These are phyloP conservation scores for Lithobates pipiens DNA, from an alignment of 2,797 vertebrate genomes.

Conservation along the genomic window DNA sequence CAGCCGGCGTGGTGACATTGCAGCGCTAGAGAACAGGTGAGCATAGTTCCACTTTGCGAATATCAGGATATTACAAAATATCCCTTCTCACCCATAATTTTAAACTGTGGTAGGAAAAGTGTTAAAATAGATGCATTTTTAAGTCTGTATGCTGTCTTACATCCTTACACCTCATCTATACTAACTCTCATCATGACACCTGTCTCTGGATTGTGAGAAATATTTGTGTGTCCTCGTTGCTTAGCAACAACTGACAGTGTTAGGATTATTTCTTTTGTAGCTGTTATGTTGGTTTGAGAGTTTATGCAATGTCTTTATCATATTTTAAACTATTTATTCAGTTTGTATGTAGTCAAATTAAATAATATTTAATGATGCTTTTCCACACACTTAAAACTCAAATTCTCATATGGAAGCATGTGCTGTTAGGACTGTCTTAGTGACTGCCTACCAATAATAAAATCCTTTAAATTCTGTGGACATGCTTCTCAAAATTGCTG, in stretches of 20 bases:
- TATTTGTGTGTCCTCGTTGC: slow-evolving; percentile 43
- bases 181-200: slow-evolving; percentile 44
- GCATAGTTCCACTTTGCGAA: no score
- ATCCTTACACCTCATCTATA: slow-evolving; percentile 14
- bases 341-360: neutral
- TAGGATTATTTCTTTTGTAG: slow-evolving; percentile 14
- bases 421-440: neutral
- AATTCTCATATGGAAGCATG: neutral
- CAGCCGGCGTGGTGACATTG: no score
- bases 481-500: neutral
- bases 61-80: neutral
- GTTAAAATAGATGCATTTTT: slow-evolving; percentile 7
- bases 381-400: neutral
- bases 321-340: neutral
- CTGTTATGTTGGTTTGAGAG: slow-evolving; percentile 1
- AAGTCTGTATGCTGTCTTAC: neutral
- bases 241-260: slow-evolving; percentile 35
- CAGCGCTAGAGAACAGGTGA: no score
- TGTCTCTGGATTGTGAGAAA: slow-evolving; percentile 40
- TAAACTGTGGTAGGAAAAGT: neutral
- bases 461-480: neutral
- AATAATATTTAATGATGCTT: neutral
- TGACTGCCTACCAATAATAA: neutral
- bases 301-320: slow-evolving; percentile 7
- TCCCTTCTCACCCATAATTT: neutral